phyloP scores from a whole-genome alignment of 2,113 vertebrate species.

The Pandion haliaetus region DNA sequence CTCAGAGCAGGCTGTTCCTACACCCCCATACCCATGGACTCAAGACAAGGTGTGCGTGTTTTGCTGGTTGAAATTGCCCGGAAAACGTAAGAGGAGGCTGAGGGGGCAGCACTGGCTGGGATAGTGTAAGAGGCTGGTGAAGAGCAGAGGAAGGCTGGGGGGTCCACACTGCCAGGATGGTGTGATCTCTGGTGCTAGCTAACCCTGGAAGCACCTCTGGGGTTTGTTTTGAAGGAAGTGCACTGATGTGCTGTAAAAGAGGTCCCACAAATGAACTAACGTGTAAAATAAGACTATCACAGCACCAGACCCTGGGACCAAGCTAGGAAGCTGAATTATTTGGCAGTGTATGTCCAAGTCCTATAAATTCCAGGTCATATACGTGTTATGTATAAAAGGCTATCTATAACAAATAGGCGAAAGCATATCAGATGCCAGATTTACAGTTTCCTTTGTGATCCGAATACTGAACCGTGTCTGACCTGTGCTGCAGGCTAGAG shows the following conservation, averaged over 20 bases:
- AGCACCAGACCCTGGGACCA: not conserved
- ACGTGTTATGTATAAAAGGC: not conserved
- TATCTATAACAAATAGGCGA: not conserved
- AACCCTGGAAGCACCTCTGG: not conserved
- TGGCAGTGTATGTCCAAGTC: not conserved
- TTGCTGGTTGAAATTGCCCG: not conserved
- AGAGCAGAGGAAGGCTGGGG: not conserved
- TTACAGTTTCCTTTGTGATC: not conserved
- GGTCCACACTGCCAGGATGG: not conserved
- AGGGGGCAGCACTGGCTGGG: not conserved
- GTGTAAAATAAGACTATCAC: not conserved
- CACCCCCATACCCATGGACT: accelerated
- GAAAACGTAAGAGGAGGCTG: not conserved
- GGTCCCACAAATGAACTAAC: not conserved
- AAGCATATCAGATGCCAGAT: not conserved
- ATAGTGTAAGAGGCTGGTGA: not conserved
- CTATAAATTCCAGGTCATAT: not conserved
- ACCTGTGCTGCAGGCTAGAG: not conserved
- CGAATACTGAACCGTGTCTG: not conserved
- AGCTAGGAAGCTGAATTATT: not conserved
- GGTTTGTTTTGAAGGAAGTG: not conserved
- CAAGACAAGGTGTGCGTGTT: not conserved
- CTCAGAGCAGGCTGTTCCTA: not conserved
- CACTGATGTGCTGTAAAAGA: not conserved
- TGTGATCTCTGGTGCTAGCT: not conserved